These are phyloP conservation scores for Ageneiosus marmoratus DNA, from an alignment of 2,113 vertebrate species.

Conservation along the genomic window DNA sequence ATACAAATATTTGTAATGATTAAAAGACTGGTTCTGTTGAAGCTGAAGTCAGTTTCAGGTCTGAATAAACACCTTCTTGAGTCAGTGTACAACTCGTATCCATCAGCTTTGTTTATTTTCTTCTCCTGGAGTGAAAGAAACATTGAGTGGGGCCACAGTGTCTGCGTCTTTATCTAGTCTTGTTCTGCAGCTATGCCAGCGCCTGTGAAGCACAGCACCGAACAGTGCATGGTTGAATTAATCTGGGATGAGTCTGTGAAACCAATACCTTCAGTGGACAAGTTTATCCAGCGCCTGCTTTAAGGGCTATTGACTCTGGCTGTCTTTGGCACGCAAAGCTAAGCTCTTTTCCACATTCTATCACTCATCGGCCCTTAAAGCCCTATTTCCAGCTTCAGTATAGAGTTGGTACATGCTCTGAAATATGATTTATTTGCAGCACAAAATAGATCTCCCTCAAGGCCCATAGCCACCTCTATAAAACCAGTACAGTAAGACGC, in stretches of 20 bases:
- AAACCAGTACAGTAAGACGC: constrained; percentile 32
- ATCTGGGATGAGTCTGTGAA: constrained; percentile 42
- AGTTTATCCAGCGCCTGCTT: constrained; percentile 54
- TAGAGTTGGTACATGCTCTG: constrained; percentile 51
- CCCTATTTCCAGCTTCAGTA: constrained; percentile 48
- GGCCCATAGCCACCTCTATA: constrained; percentile 43
- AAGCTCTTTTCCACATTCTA: constrained; percentile 57
- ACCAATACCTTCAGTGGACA: constrained; percentile 44
- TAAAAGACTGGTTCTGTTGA: background rate
- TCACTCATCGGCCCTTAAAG: constrained; percentile 59
- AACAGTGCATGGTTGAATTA: constrained; percentile 24
- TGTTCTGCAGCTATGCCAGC: constrained; percentile 67
- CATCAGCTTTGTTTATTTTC: constrained; percentile 66
- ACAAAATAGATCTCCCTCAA: constrained; percentile 54
- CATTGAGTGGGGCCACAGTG: constrained; percentile 69
- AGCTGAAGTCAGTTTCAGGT: background rate
- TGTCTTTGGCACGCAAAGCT: constrained; percentile 54
- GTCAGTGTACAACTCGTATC: constrained; percentile 5
- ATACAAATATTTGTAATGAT: background rate
- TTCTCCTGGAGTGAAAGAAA: constrained; percentile 57
- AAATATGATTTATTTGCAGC: constrained; percentile 60
- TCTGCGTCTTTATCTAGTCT: constrained; percentile 74
- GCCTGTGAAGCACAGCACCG: constrained; percentile 19
- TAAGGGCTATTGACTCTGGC: constrained; percentile 61
- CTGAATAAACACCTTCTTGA: background rate